Conservation (phyloP, 2,797 vertebrate species). For the Merluccius polli region DNA sequence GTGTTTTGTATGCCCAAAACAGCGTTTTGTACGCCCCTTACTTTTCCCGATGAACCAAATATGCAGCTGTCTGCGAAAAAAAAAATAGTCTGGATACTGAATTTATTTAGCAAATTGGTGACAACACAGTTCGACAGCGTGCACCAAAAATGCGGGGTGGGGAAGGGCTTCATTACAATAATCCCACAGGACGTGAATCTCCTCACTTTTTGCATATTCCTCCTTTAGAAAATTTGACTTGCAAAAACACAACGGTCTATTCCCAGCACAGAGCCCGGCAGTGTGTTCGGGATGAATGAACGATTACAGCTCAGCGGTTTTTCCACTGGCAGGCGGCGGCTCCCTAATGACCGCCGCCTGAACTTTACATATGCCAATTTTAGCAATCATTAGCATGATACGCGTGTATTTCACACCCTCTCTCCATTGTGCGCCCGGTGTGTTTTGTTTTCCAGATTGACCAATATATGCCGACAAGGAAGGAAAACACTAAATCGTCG, state of each 20-base stretch:
- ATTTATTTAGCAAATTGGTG: slow-evolving; percentile 1
- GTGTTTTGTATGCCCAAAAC: neutral
- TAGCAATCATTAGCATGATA: slow-evolving; percentile 44
- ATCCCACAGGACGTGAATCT: slow-evolving; percentile 45
- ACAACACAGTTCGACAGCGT: slow-evolving; percentile 37
- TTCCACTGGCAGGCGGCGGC: slow-evolving; percentile 24
- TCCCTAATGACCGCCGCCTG: slow-evolving; percentile 50
- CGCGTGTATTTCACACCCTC: slow-evolving; percentile 38
- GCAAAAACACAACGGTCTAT: slow-evolving; percentile 52
- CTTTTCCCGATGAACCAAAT: neutral
- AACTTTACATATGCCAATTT: slow-evolving; percentile 53
- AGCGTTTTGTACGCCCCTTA: neutral
- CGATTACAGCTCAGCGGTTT: slow-evolving; percentile 49
- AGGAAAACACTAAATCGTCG: neutral
- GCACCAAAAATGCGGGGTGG: slow-evolving; percentile 34
- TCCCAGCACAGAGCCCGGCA: slow-evolving; percentile 48
- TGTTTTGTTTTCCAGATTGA: neutral
- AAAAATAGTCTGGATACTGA: neutral
- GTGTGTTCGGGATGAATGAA: slow-evolving; percentile 54
- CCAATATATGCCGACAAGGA: neutral
- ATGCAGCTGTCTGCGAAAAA: neutral
- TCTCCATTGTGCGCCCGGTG: neutral
- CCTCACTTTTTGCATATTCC: slow-evolving; percentile 52
- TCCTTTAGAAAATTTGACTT: slow-evolving; percentile 59
- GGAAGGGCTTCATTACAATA: slow-evolving; percentile 44